Conservation (phyloP, 2,113 vertebrate genomes). For the Pelvicachromis taeniatus region DNA sequence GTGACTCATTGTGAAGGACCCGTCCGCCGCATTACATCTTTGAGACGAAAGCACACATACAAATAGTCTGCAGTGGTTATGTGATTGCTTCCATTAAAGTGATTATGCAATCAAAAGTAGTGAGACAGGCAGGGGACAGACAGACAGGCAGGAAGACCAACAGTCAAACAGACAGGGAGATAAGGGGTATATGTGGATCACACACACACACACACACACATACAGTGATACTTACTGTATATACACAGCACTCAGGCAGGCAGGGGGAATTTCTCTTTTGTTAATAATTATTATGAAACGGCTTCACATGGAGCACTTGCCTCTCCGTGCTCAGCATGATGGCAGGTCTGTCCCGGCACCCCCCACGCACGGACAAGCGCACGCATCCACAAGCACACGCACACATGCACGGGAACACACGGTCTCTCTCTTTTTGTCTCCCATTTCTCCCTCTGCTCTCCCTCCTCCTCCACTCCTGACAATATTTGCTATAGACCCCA, state of each 20-base stretch:
- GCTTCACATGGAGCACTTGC: conserved; percentile 58
- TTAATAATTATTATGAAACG: conserved; percentile 67
- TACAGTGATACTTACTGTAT: neutral
- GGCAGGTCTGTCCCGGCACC: conserved; percentile 36
- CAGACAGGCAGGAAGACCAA: neutral
- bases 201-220: neutral
- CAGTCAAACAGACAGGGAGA: neutral
- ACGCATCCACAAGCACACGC: neutral
- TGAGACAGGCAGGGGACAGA: conserved; percentile 10
- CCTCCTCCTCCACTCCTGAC: conserved; percentile 9
- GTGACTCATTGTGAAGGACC: conserved; percentile 40
- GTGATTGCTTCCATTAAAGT: conserved; percentile 62
- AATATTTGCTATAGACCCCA: conserved; percentile 58
- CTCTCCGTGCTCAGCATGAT: conserved; percentile 48
- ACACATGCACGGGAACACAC: neutral
- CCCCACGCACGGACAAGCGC: neutral
- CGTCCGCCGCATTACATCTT: conserved; percentile 14
- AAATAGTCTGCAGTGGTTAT: conserved; percentile 48
- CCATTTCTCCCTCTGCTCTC: neutral
- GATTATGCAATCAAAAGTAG: conserved; percentile 61
- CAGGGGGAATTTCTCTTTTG: conserved; percentile 48
- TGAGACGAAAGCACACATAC: conserved; percentile 15
- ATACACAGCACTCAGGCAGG: conserved; percentile 8
- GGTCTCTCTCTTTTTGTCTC: neutral
- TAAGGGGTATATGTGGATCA: neutral